Evolutionary conservation across 2,113 vertebrate species (phyloP), one percentile per base, ranked within the genome.

Genomic region (Silurus asotus): DNA sequence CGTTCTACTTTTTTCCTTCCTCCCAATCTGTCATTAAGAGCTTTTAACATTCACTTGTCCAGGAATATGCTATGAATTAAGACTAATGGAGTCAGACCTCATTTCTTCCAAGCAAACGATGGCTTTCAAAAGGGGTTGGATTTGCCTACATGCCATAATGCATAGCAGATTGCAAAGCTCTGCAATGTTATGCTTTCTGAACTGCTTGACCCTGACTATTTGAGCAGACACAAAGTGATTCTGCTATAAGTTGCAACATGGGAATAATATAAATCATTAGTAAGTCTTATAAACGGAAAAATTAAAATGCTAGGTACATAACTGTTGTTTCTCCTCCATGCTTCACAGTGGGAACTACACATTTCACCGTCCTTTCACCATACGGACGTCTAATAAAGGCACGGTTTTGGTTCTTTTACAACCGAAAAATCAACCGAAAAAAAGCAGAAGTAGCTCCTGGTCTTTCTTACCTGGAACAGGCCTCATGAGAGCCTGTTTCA

Each of bases 21-120:
- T 20, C n/a, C 13, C 49, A 15, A 14, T 83, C 72, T 62, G 81
- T 86, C 53, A 65, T 82, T 84, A 58, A 14, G 51, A 74, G 61
- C 48, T 88, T 87, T 87, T 87, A 88, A 87, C 56, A 79, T 85
- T 65, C n/a, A 81, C 48, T 72, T 79, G 81, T 76, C 48, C 65
- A 87, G 56, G 75, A 84, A 84, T 78, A 76, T 65, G 72, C 61
- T 80, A n/a, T 82, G 64, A 90, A 90, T 89, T 83, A 89, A 81
- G 69, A 59, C 85, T 89, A 69, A 84, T 55, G 48, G 28, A 67
- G 81, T 67, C 83, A 85, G 87, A 85, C 56, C 79, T 87, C 67
- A 75, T 83, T 88, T 78, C 61, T 84, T 23, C 61, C 28, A 49
- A 81, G 67, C 48, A 55, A 70, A 59, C 80, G 55, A 81, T 59